phyloP scores from a whole-genome alignment of 2,888 invertebrate species.

The Rhagonycha lutea region DNA sequence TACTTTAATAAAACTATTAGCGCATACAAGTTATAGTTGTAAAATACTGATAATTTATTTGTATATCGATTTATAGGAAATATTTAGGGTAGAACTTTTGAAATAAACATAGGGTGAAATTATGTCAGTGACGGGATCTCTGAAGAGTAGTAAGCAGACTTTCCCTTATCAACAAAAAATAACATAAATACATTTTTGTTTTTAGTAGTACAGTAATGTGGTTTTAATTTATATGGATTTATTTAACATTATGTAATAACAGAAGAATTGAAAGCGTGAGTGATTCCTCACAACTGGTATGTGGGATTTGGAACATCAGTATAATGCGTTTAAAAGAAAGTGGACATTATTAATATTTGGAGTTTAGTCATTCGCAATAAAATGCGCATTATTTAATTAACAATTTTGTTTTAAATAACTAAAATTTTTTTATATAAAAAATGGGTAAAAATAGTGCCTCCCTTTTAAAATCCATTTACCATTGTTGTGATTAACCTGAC shows the following conservation, averaged over 20 bases:
- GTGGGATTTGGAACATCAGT: neutral
- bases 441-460: too few species aligned
- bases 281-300: neutral
- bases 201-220: neutral
- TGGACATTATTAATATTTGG: neutral
- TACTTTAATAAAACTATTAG: too few species aligned
- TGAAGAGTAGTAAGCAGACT: neutral
- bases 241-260: neutral
- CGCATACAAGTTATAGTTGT: too few species aligned
- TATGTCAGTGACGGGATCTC: neutral
- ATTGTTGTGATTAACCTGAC: too few species aligned
- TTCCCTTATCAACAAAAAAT: neutral
- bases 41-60: too few species aligned
- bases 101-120: too few species aligned
- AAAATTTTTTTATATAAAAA: neutral
- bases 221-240: neutral
- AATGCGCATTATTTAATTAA: neutral
- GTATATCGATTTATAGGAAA: too few species aligned
- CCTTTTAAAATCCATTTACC: too few species aligned
- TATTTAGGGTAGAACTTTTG: too few species aligned
- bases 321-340: neutral
- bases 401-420: neutral
- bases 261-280: conserved; percentile 6
- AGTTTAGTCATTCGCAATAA: neutral
- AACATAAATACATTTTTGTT: neutral